Conservation (phyloP, 2,888 invertebrate species). For the Seira musarum region DNA sequence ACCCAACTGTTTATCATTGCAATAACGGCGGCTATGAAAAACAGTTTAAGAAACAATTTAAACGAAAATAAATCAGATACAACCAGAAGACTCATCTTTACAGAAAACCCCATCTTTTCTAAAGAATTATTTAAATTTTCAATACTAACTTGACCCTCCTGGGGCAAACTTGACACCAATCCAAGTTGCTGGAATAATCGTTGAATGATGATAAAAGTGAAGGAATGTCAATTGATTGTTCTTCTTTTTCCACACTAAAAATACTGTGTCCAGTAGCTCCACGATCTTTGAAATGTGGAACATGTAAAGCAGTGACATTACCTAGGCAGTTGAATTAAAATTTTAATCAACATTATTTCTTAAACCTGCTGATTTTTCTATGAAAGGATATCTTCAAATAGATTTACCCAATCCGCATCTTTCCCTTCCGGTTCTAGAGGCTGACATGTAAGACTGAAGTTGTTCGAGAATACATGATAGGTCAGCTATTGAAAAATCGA, state of each 20-base stretch:
- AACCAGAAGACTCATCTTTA: neutral
- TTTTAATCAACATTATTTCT: neutral
- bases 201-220: constrained; percentile 69
- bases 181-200: constrained; percentile 68
- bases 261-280: constrained; percentile 67
- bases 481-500: constrained; percentile 57
- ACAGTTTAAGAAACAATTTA: constrained; percentile 25
- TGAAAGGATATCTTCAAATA: neutral
- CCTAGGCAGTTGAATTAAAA: constrained; percentile 33
- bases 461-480: constrained; percentile 63
- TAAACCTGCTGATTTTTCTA: neutral
- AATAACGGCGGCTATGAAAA: constrained; percentile 65
- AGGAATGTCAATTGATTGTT: constrained; percentile 67
- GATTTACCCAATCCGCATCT: constrained; percentile 58
- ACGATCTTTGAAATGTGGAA: constrained; percentile 68
- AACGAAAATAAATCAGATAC: neutral
- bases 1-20: constrained; percentile 69
- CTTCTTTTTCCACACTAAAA: constrained; percentile 67
- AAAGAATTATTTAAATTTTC: too few relatives aligned
- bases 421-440: constrained; percentile 50
- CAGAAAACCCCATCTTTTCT: neutral
- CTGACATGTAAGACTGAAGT: constrained; percentile 64
- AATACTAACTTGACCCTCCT: constrained; percentile 67
- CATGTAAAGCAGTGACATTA: constrained; percentile 66
- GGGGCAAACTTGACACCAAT: constrained; percentile 69